Evolutionary conservation across 1,140 invertebrate genomes (phyloP).

Genomic region (Hyposmocoma kahamanoa): DNA sequence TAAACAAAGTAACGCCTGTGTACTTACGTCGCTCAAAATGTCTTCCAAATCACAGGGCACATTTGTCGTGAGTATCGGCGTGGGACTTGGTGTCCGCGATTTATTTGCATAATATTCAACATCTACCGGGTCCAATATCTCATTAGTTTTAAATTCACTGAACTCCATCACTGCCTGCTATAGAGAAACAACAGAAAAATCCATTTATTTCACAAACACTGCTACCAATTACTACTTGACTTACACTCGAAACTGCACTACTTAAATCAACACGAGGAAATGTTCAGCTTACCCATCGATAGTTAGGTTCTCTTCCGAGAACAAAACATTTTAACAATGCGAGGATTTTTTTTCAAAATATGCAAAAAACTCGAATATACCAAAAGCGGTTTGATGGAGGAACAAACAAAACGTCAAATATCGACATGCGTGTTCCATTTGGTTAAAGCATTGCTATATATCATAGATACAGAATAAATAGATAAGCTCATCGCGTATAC

Average conservation of each 20-base stretch:
- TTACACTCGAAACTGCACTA: constrained; percentile 24
- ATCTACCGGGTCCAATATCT: constrained; percentile 56
- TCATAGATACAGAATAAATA: too few relatives aligned
- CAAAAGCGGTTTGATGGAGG: constrained; percentile 25
- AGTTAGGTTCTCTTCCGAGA: constrained; percentile 65
- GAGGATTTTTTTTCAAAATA: constrained; percentile 23
- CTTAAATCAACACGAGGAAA: not conserved
- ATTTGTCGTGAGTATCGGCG: constrained; percentile 51
- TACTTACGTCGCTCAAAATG: constrained; percentile 69
- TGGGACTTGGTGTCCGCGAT: constrained; percentile 47
- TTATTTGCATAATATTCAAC: constrained; percentile 49
- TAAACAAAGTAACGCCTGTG: not conserved
- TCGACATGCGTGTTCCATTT: constrained; percentile 21
- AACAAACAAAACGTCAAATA: constrained; percentile 43
- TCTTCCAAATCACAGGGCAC: constrained; percentile 61
- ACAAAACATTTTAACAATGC: constrained; percentile 53
- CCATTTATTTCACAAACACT: constrained; percentile 36
- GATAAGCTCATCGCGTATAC: too few relatives aligned
- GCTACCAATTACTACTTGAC: constrained; percentile 20
- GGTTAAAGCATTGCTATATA: too few relatives aligned
- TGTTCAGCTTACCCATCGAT: constrained; percentile 66
- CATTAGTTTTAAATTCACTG: constrained; percentile 56
- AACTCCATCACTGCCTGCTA: constrained; percentile 68
- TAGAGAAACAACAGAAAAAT: constrained; percentile 39
- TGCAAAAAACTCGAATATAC: constrained; percentile 21